A percentile compares a stretch with the other conserved stretches of the same genome.
Evolutionary conservation across 2,888 invertebrate species (phyloP).

Genomic region (Xestoiulus laeticollis): DNA sequence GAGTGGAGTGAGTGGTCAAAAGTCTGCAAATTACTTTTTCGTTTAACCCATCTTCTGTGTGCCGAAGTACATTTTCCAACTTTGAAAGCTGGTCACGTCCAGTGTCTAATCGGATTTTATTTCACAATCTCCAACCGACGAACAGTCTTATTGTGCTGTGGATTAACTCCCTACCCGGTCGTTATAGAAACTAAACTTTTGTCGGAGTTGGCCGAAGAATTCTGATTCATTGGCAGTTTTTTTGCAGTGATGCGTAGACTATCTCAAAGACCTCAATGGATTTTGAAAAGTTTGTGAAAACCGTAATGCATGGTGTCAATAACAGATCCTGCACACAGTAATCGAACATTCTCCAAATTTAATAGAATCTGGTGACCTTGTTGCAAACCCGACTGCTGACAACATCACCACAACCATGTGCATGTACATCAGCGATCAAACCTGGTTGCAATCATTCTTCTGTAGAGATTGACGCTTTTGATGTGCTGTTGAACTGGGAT

Average conservation of each 20-base stretch:
- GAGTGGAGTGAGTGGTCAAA: neutral
- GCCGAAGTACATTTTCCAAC: too few relatives aligned
- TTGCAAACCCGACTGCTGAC: neutral
- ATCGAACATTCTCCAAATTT: neutral
- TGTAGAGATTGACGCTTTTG: neutral
- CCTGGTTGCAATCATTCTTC: neutral
- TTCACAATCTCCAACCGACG: neutral
- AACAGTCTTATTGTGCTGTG: neutral
- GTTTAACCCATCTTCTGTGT: neutral
- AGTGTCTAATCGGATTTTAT: neutral
- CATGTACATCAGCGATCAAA: neutral
- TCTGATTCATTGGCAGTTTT: neutral
- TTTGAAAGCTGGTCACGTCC: neutral
- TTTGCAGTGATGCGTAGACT: neutral
- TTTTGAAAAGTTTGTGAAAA: neutral
- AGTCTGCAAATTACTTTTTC: too few relatives aligned
- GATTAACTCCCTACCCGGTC: neutral
- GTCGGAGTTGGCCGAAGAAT: neutral
- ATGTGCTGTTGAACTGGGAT: too few relatives aligned
- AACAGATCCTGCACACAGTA: neutral
- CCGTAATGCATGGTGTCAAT: neutral
- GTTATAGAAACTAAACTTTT: neutral
- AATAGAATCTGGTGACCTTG: neutral
- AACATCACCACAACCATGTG: neutral
- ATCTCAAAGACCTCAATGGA: neutral